Percentiles rank a stretch among this genome's conserved stretches.
These are phyloP conservation scores for Tetraodon nigroviridis DNA, from an alignment of 2,113 vertebrate species.

Conservation along the genomic window DNA sequence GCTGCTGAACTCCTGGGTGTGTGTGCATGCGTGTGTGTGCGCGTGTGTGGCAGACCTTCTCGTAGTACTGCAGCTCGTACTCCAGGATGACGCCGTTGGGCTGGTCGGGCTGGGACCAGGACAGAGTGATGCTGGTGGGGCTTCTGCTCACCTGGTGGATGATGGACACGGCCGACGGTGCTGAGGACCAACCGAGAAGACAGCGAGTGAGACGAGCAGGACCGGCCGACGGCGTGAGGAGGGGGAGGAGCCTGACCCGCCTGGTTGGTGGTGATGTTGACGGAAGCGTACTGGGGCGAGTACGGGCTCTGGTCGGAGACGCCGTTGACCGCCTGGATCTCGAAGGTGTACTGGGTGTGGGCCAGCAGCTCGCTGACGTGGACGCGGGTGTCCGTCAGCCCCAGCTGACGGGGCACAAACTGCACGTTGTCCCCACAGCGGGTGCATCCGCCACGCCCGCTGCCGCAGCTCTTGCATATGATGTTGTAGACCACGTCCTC, in stretches of 20 bases:
- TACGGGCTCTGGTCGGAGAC: conserved; percentile 95
- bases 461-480: conserved; percentile 94
- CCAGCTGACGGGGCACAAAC: conserved; percentile 88
- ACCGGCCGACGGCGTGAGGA: not conserved
- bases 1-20: too few species aligned
- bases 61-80: conserved; percentile 92
- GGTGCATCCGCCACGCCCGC: conserved; percentile 81
- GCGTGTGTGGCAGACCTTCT: conserved; percentile 76
- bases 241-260: conserved; percentile 78
- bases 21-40: too few species aligned
- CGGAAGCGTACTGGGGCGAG: conserved; percentile 84
- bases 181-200: conserved; percentile 58
- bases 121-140: conserved; percentile 88
- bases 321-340: conserved; percentile 91
- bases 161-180: conserved; percentile 90
- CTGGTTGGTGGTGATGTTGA: conserved; percentile 98
- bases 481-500: conserved; percentile 95
- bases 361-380: conserved; percentile 91
- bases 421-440: conserved; percentile 95
- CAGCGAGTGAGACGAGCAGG: not conserved
- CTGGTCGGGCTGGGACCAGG: conserved; percentile 95
- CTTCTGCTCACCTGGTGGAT: conserved; percentile 93
- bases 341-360: conserved; percentile 95
- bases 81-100: conserved; percentile 95
- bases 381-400: conserved; percentile 79